Evolutionary conservation across 2,888 invertebrate genomes (phyloP), one percentile per base, ranked within the genome.

Genomic region (Lampropteryx suffumata): DNA sequence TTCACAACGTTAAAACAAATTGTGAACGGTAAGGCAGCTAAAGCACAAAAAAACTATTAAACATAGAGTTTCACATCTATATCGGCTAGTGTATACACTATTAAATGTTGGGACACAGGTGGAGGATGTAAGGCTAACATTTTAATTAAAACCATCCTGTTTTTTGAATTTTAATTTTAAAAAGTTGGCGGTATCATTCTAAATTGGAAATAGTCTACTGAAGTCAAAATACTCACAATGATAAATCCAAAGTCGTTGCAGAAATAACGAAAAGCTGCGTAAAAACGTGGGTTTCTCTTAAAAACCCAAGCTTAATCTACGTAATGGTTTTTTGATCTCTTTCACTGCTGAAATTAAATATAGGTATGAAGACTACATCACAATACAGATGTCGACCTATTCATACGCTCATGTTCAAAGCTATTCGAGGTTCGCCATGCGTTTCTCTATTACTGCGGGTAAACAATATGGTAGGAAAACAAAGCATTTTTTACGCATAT

Each of bases 91-190:
- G 3, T 6, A 6, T 21, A 13, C 28, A 10, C 3, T 17, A 7
- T 7, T 36, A 9, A 10, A 1, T 17, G 24, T 21, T 1, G 53
- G 59, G 52, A 55, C 62, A 53, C 62, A 62, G 62, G 62, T 62
- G 62, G 57, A 39, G 52, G 32, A 53, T 41, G 37, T 41, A 48
- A 52, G 46, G 56, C 57, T 56, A 54, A 56, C 54, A 49, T 55
- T 59, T 62, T 62, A 62, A 62, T 62, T 62, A 62, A 62, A 62
- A 62, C 57, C 52, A 49, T 36, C 54, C 52, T 54, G 54, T 56
- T 57, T 57, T 55, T 62, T 59, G 53, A 53, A 57, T 52, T 62
- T 59, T 62, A 35, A 58, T 58, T 58, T 55, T 43, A 45, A 53
- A 55, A 50, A 55, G 44, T 50, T 51, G 58, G 50, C 41, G 36